Base-by-base conservation (phyloP, 1,140 invertebrate genomes). In the Archegozetes longisetosus region DNA sequence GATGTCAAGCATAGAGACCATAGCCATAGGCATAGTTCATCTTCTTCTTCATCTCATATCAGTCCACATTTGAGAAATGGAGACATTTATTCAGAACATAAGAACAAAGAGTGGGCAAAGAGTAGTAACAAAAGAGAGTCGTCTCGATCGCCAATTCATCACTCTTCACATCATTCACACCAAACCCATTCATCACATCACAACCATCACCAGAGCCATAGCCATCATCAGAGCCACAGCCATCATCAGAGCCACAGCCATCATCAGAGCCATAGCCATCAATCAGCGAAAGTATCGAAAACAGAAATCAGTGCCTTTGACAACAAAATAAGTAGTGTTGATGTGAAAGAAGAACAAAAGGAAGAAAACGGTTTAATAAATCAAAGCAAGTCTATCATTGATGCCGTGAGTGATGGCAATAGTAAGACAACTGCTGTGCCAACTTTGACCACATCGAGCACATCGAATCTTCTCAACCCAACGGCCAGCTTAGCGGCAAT, bases 321-420 rank as follows among this genome's bases (percentile, higher is more conserved):
- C 22, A 47, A 58, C 28, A 48, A 24, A 20, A 24, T 22, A n/a
- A 58, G 27, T 50, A 47, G 50, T 6, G 9, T 49, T 17, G 26
- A 48, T 12, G 55, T 40, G 6, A 58, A 58, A 50, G 55, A 58
- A 24, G 55, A 58, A 17, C 23, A 47, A 57, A 48, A 57, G n/a
- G 28, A 58, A 50, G 25, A 58, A n/a, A n/a, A n/a, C n/a, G n/a
- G n/a, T n/a, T n/a, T n/a, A n/a, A n/a, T n/a, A n/a, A n/a, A n/a
- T n/a, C n/a, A n/a, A n/a, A n/a, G n/a, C n/a, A n/a, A n/a, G n/a
- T n/a, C n/a, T n/a, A n/a, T n/a, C n/a, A n/a, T n/a, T n/a, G n/a
- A n/a, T n/a, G n/a, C n/a, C n/a, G n/a, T n/a, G n/a, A n/a, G n/a
- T n/a, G n/a, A n/a, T n/a, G n/a, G n/a, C n/a, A n/a, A n/a, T n/a